A percentile compares a stretch with the other conserved stretches of the same genome.
Evolutionary conservation across 2,797 vertebrate species (phyloP).

Genomic region (Balearica regulorum): DNA sequence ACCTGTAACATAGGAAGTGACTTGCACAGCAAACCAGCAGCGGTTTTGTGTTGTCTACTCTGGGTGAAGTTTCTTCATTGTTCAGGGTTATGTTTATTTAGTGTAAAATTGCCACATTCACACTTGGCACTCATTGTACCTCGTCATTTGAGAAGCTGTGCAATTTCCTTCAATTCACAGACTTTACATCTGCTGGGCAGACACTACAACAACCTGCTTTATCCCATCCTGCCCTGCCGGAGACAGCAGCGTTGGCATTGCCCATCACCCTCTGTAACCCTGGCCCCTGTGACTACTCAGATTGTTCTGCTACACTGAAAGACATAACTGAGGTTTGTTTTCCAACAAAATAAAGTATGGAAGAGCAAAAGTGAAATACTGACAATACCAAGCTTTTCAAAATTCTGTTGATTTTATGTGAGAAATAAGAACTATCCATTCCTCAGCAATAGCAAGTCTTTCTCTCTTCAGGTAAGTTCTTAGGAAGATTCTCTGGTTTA

Average conservation of each 20-base stretch:
- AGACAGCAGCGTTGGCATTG: neutral
- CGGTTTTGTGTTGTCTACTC: neutral
- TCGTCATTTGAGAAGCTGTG: neutral
- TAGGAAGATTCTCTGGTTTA: neutral
- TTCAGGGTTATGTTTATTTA: neutral
- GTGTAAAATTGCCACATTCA: neutral
- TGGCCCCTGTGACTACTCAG: accelerated
- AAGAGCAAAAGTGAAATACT: neutral
- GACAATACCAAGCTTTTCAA: neutral
- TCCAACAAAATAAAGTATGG: neutral
- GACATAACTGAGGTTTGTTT: neutral
- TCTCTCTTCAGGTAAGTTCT: neutral
- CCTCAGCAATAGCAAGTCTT: neutral
- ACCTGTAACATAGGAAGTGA: neutral
- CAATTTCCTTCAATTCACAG: neutral
- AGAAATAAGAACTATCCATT: neutral
- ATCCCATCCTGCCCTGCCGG: neutral
- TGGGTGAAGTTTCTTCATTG: neutral
- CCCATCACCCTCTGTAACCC: neutral
- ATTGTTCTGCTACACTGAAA: neutral
- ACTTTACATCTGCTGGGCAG: neutral
- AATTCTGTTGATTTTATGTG: neutral
- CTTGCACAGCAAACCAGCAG: neutral
- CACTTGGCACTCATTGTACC: neutral
- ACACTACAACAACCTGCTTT: neutral